Conservation (phyloP, 2,113 vertebrate genomes). For the Aegotheles bennettii region DNA sequence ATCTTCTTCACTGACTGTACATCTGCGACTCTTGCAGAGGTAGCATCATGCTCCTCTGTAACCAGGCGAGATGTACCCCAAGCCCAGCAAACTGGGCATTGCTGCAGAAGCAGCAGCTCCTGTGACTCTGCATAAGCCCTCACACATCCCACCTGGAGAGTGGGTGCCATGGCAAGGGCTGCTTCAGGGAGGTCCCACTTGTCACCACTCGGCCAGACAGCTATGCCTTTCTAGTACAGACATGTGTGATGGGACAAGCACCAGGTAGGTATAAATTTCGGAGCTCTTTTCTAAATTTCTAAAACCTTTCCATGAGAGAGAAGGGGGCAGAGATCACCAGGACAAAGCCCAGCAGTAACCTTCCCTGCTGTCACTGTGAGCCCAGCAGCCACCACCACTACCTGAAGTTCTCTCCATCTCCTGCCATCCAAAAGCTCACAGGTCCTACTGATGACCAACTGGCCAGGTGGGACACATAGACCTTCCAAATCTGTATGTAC, state of each 20-base stretch:
- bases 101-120: background rate
- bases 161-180: background rate
- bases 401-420: background rate
- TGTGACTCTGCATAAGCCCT: background rate
- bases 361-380: background rate
- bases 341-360: background rate
- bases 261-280: background rate
- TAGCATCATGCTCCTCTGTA: accelerated
- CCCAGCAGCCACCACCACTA: background rate
- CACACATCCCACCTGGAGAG: background rate
- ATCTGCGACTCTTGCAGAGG: accelerated
- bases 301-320: background rate
- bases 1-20: background rate
- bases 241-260: background rate
- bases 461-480: background rate
- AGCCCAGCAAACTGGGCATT: background rate
- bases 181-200: background rate
- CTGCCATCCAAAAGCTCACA: background rate
- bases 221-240: no score
- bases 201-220: background rate
- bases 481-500: background rate
- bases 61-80: background rate
- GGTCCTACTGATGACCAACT: background rate
- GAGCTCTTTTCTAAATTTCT: background rate
- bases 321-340: background rate